phyloP scores from a whole-genome alignment of 2,113 vertebrate genomes.

The Emydura subglobosa region DNA sequence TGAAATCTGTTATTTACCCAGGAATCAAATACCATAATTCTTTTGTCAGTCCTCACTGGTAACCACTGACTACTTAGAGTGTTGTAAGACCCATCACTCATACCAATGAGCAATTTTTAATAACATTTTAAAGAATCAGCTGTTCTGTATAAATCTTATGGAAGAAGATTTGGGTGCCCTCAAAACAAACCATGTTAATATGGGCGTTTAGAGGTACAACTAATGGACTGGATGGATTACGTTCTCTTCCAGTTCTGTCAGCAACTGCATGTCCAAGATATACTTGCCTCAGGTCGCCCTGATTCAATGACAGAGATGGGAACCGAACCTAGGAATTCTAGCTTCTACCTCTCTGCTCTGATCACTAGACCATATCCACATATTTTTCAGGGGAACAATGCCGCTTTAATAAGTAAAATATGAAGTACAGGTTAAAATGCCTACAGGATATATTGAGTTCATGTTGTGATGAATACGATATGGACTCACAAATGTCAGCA shows the following conservation, averaged over 20 bases:
- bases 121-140: background rate
- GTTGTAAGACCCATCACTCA: background rate
- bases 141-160: background rate
- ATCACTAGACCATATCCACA: background rate
- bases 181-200: background rate
- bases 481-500: rapidly evolving
- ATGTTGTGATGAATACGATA: background rate
- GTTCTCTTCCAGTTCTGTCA: background rate
- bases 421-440: background rate
- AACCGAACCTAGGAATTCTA: background rate
- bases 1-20: rapidly evolving
- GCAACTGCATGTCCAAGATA: rapidly evolving
- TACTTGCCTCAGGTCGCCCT: background rate
- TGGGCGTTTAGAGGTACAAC: background rate
- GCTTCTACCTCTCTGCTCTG: background rate
- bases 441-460: background rate
- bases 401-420: background rate
- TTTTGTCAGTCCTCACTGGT: background rate
- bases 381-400: background rate
- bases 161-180: rapidly evolving
- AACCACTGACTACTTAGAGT: background rate
- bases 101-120: background rate
- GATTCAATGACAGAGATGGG: background rate
- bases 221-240: background rate
- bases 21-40: background rate